phyloP scores from a whole-genome alignment of 1,140 invertebrate genomes.

The Halictus rubicundus region DNA sequence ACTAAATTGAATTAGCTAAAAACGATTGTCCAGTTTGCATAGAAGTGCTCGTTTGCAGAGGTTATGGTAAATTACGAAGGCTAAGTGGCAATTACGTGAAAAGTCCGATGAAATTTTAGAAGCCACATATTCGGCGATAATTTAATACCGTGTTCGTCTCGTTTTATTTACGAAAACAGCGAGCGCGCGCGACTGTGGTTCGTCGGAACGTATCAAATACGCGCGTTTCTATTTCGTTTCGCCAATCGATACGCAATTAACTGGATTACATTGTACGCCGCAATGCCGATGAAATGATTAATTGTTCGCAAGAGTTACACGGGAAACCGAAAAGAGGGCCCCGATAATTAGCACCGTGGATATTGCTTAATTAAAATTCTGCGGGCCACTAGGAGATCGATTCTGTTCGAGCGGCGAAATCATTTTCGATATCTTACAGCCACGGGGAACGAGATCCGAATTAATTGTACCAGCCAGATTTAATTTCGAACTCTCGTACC shows the following conservation, averaged over 20 bases:
- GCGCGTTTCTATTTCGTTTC: neutral
- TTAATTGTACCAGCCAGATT: constrained; percentile 41
- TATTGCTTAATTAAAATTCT: constrained; percentile 60
- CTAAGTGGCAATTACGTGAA: too few species aligned
- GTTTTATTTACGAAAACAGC: neutral
- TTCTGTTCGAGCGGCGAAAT: neutral
- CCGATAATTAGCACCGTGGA: constrained; percentile 45
- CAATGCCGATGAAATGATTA: constrained; percentile 40
- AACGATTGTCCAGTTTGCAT: too few species aligned
- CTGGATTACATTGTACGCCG: neutral
- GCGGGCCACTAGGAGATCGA: constrained; percentile 18
- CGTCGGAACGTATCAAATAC: neutral
- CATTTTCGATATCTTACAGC: constrained; percentile 2
- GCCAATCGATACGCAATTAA: constrained; percentile 13
- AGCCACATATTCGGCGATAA: neutral
- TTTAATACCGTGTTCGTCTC: neutral
- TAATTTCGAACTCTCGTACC: constrained; percentile 32
- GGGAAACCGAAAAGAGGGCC: constrained; percentile 16
- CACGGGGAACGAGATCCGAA: neutral
- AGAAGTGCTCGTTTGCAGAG: too few species aligned
- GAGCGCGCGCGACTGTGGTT: neutral
- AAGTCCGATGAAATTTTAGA: neutral
- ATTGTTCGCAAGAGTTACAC: constrained; percentile 16
- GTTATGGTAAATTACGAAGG: too few species aligned
- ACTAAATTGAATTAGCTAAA: too few species aligned